Base-by-base conservation (phyloP, 1,140 invertebrate species). In the Ganaspis sp. region DNA sequence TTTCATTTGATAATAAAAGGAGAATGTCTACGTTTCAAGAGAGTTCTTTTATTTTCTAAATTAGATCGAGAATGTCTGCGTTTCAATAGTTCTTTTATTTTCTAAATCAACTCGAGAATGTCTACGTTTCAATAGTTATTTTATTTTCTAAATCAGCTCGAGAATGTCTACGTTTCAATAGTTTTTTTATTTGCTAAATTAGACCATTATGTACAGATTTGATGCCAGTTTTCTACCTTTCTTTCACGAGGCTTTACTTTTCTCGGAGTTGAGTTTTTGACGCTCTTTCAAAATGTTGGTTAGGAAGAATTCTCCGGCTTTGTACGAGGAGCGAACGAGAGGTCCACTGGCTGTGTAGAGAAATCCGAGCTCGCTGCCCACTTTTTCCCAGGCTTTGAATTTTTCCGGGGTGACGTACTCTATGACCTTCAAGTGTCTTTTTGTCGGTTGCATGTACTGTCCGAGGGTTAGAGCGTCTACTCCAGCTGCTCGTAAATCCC, bases 391-490 rank as follows among this genome's bases (percentile, higher is more conserved):
- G 75, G 95, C 91, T 84, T 97, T 94, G 89, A 98, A 99, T 90
- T 98, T 99, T 79, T 96, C 96, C 0, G 98, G 98, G 0, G 97
- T 99, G 0, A 99, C 96, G 91, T 99, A 99, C 90, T 99, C 98
- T 70, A 96, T 95, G 0, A 99, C 98, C 92, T 98, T 98, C 5
- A 99, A 91, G 92, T 99, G 99, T 70, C 95, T 93, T 87, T 99
- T 99, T 2, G 98, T 99, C 0, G 99, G 98, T 89, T 99, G 99
- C 98, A 99, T 99, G 89, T 99, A 99, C 89, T 99, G 99, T 0
- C 99, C 99, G 8, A 99, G 91, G 1, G 99, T 99, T 0, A 99
- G 84, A 89, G 98, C 99, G 87, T 99, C 98, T 0, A 99, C 98
- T 29, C 95, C 95, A 38, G 92, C 94, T 17, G 91, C 87, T 76